phyloP scores from a whole-genome alignment of 2,797 vertebrate species.

The Oreortyx pictus region DNA sequence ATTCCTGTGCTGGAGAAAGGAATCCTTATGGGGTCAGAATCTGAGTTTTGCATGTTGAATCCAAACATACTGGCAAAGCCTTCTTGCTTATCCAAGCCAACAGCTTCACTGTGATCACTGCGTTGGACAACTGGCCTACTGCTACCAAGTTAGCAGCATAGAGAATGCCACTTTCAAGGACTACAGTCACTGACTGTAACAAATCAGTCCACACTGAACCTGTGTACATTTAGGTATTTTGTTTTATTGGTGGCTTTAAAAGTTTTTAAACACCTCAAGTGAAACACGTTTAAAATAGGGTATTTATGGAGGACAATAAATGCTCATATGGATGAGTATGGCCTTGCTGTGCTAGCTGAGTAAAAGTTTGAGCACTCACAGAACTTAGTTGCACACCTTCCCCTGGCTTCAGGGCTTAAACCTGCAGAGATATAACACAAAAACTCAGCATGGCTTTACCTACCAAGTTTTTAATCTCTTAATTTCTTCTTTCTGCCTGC shows the following conservation, averaged over 20 bases:
- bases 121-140: neutral
- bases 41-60: neutral
- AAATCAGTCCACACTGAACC: neutral
- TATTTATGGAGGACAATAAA: conserved; percentile 22
- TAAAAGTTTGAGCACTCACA: neutral
- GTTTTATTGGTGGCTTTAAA: neutral
- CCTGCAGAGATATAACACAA: neutral
- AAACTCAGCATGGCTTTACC: neutral
- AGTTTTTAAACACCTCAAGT: conserved; percentile 15
- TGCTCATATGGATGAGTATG: neutral
- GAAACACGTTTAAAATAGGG: neutral
- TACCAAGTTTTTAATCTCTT: neutral
- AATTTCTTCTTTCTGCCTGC: neutral
- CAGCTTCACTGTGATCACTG: neutral
- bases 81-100: neutral
- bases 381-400: neutral
- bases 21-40: neutral
- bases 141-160: neutral
- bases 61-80: neutral
- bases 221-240: neutral
- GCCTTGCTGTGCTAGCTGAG: neutral
- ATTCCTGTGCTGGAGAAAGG: neutral
- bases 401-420: neutral
- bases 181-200: neutral
- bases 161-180: conserved; percentile 4